These are phyloP conservation scores for Megatriorchis doriae DNA, from an alignment of 2,113 vertebrate species.

Conservation along the genomic window DNA sequence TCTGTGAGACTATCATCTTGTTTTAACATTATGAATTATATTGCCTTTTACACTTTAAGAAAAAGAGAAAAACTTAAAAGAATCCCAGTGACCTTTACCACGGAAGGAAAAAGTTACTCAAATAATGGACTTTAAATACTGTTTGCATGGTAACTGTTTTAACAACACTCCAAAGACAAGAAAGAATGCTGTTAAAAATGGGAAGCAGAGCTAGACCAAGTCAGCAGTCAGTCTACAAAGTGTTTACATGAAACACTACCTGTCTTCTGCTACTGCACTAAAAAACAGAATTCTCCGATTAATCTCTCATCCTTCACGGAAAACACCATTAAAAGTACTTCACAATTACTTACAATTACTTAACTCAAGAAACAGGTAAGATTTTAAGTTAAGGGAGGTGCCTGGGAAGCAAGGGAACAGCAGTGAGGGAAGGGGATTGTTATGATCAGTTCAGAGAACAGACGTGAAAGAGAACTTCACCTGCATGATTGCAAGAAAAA, in stretches of 20 bases:
- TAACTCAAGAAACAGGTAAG: background rate
- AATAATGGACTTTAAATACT: background rate
- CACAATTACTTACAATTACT: background rate
- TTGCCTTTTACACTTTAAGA: background rate
- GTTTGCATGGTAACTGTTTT: background rate
- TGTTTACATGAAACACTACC: background rate
- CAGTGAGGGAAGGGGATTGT: background rate
- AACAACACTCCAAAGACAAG: background rate
- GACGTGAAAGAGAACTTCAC: background rate
- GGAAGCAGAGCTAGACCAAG: background rate
- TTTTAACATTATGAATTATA: background rate
- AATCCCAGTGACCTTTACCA: background rate
- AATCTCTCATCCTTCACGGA: background rate
- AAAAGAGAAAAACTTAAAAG: slow-evolving; percentile 7
- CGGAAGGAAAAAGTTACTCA: background rate
- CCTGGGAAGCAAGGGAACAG: background rate
- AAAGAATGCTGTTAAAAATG: background rate
- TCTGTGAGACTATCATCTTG: background rate
- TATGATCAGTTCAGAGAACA: background rate
- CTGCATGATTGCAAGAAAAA: background rate
- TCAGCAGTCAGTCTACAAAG: background rate
- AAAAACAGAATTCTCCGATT: background rate
- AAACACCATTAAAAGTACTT: background rate
- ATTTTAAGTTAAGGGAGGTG: background rate
- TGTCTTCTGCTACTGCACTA: background rate